Evolutionary conservation across 2,888 invertebrate genomes (phyloP).

Genomic region (Eubasilissa splendida): DNA sequence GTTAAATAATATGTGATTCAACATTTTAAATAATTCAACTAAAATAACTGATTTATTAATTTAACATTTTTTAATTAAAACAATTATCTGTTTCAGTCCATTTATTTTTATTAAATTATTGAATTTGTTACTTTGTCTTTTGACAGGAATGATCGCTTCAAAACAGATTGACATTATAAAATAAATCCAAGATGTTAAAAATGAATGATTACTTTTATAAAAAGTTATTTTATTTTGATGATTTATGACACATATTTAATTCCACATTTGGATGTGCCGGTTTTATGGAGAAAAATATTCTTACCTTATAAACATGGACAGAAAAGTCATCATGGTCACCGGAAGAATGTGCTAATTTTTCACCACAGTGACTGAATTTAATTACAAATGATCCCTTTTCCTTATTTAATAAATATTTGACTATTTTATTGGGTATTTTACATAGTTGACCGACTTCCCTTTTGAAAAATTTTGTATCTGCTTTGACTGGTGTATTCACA

Average conservation of each 20-base stretch:
- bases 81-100: too few relatives aligned
- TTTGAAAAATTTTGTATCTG: conserved; percentile 19
- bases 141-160: too few relatives aligned
- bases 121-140: too few relatives aligned
- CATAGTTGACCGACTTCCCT: conserved; percentile 62
- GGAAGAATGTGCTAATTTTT: conserved; percentile 71
- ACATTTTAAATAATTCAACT: not conserved
- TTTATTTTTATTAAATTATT: too few relatives aligned
- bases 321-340: conserved; percentile 69
- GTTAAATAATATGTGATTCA: not conserved
- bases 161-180: too few relatives aligned
- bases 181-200: too few relatives aligned
- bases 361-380: conserved; percentile 70
- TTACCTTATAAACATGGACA: conserved; percentile 71
- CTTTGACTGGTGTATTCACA: not conserved
- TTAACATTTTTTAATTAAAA: too few relatives aligned
- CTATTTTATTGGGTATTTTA: conserved; percentile 74
- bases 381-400: conserved; percentile 69
- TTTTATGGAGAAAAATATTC: not conserved
- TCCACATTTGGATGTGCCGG: too few relatives aligned
- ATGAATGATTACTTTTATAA: too few relatives aligned
- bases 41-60: too few relatives aligned
- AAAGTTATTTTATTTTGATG: too few relatives aligned
- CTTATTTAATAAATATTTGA: conserved; percentile 64
- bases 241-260: too few relatives aligned